Evolutionary conservation across 2,888 invertebrate genomes (phyloP).

Genomic region (Ischnus inquisitorius): DNA sequence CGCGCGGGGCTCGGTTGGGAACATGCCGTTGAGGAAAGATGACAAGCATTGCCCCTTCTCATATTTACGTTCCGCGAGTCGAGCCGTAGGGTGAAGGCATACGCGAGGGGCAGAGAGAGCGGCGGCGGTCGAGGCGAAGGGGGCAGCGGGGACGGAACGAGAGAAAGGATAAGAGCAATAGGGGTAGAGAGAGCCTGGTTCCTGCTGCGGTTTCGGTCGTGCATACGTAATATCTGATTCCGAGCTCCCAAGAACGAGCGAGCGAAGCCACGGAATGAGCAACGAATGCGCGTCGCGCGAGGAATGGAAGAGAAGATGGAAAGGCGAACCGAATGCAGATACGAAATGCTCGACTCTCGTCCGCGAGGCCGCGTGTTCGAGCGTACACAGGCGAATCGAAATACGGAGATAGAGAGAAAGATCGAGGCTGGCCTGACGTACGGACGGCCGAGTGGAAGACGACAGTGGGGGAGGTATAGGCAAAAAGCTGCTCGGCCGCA

Average conservation of each 20-base stretch:
- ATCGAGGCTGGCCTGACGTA: conserved; percentile 25
- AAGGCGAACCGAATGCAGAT: conserved; percentile 69
- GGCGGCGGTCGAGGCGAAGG: conserved; percentile 46
- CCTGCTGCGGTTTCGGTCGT: conserved; percentile 79
- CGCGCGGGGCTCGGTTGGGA: background rate
- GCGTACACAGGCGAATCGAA: conserved; percentile 40
- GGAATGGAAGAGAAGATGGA: conserved; percentile 66
- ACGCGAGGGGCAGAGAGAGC: conserved; percentile 24
- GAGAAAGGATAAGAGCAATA: conserved; percentile 62
- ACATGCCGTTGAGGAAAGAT: background rate
- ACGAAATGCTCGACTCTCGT: conserved; percentile 61
- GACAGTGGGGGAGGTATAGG: background rate
- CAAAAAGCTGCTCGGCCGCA: background rate
- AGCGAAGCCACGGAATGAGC: conserved; percentile 52
- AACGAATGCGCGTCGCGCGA: conserved; percentile 58
- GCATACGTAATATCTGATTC: conserved; percentile 84
- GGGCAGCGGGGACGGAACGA: conserved; percentile 57
- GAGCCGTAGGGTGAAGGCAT: conserved; percentile 11
- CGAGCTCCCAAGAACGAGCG: conserved; percentile 68
- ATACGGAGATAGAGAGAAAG: conserved; percentile 17
- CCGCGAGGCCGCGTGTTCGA: conserved; percentile 26
- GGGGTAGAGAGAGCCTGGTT: conserved; percentile 71
- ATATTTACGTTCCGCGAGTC: conserved; percentile 27
- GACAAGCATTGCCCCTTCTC: conserved; percentile 9
- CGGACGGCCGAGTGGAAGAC: conserved; percentile 39